phyloP scores from a whole-genome alignment of 1,140 invertebrate genomes.

The Conus betulinus region DNA sequence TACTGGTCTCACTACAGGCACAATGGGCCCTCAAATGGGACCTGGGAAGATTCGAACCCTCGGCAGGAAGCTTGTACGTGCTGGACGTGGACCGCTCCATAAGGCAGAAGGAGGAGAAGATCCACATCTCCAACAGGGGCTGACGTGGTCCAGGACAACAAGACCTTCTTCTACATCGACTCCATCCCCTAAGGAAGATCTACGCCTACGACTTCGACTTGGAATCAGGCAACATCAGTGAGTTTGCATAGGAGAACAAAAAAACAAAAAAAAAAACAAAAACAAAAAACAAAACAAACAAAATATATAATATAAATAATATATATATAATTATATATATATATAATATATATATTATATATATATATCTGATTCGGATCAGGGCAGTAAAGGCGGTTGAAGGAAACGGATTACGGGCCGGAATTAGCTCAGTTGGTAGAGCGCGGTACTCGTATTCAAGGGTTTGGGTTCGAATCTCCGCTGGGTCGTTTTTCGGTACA shows the following conservation, averaged over 20 bases:
- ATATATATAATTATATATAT: too few species aligned
- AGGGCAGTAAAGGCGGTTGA: too few species aligned
- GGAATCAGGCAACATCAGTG: slow-evolving; percentile 81
- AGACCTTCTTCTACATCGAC: slow-evolving; percentile 78
- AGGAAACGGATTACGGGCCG: too few species aligned
- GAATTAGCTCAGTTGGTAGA: too few species aligned
- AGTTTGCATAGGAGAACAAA: slow-evolving; percentile 63
- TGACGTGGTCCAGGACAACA: slow-evolving; percentile 86
- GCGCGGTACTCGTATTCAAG: too few species aligned
- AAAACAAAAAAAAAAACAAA: not conserved
- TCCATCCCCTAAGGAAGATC: slow-evolving; percentile 71
- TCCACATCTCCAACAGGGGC: slow-evolving; percentile 87
- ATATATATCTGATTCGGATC: too few species aligned
- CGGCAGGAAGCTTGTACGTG: slow-evolving; percentile 66
- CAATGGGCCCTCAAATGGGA: slow-evolving; percentile 67
- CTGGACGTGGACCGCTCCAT: slow-evolving; percentile 63
- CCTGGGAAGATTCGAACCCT: slow-evolving; percentile 55
- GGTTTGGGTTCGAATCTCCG: too few species aligned
- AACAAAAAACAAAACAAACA: too few species aligned
- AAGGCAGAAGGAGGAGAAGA: slow-evolving; percentile 55
- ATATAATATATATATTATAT: too few species aligned
- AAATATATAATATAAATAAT: too few species aligned
- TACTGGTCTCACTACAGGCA: slow-evolving; percentile 51
- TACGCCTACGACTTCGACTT: slow-evolving; percentile 86
- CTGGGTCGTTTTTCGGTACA: too few species aligned